phyloP scores from a whole-genome alignment of 2,888 invertebrate genomes.

The Entomobrya proxima region DNA sequence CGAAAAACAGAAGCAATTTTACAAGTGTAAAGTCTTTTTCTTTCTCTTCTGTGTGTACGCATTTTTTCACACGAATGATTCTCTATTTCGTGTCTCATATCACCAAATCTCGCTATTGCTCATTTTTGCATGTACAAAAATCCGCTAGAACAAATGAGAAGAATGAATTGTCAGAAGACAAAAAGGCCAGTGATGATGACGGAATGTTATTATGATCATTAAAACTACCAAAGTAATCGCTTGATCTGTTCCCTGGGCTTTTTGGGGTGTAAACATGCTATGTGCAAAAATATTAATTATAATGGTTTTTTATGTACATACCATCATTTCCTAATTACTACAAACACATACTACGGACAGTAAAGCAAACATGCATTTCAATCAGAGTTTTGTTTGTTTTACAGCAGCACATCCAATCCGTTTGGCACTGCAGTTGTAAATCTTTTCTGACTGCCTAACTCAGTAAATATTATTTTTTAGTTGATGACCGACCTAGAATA shows the following conservation, averaged over 20 bases:
- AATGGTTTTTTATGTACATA: neutral
- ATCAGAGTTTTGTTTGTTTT: constrained; percentile 23
- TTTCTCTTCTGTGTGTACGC: neutral
- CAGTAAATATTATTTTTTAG: neutral
- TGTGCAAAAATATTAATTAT: constrained; percentile 6
- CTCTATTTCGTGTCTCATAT: constrained; percentile 49
- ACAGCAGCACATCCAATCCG: neutral
- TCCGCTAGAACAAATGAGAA: no score
- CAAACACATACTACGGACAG: constrained; percentile 46
- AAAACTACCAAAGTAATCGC: no score
- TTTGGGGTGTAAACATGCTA: neutral
- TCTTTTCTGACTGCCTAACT: neutral
- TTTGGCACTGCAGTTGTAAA: constrained; percentile 5
- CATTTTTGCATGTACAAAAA: neutral
- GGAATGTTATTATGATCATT: no score
- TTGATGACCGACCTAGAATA: constrained; percentile 36
- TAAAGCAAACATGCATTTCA: neutral
- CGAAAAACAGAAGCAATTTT: neutral
- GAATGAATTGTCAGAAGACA: no score
- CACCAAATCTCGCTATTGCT: neutral
- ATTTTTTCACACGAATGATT: constrained; percentile 59
- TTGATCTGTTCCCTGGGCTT: no score
- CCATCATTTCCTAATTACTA: constrained; percentile 61
- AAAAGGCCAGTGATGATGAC: no score
- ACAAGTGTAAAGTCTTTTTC: neutral